Evolutionary conservation across 2,888 invertebrate species (phyloP), one percentile per base, ranked within the genome.

Genomic region (Orthonevra nobilis): DNA sequence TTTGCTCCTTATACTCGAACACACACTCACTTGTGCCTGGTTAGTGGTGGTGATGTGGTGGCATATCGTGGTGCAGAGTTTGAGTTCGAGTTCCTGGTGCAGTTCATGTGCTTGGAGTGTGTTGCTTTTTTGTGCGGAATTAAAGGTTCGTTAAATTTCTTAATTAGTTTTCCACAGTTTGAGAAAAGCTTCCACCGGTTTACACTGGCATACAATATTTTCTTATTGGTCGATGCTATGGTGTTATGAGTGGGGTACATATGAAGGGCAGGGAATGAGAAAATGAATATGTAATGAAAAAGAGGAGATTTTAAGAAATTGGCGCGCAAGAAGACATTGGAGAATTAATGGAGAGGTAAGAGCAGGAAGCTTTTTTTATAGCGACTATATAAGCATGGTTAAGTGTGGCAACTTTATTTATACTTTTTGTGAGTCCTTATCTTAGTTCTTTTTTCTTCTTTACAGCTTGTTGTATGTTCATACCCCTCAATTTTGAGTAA

Each of bases 141-240:
- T 77, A 77, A 77, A 77, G 77, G 77, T 77, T 77, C 77, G 77
- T 77, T 77, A 77, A 77, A 77, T 77, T 77, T 77, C 77, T 77
- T 77, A 77, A 77, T 77, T 77, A 77, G 77, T 77, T 77, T 77
- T 77, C 64, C 64, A 72, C 72, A 77, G 64, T 75, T 77, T 68
- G 72, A 64, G 64, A 70, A 77, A 52, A 48, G 64, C 42, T 64
- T 20, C 3, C 23, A n/a, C n/a, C n/a, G n/a, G n/a, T n/a, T n/a
- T n/a, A n/a, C n/a, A n/a, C n/a, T n/a, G 44, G 64, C 64, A 77
- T 77, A 77, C 72, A 77, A 77, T 72, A 64, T 72, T 77, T 72
- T 40, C 20, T n/a, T 46, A 52, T 70, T 68, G 52, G 44, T 38
- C 20, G 50, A 64, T 36, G 23, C 15, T 17, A 58, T 23, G 14